Base-by-base conservation (phyloP, 2,797 vertebrate genomes). In the Paratrypauchen microcephalus region DNA sequence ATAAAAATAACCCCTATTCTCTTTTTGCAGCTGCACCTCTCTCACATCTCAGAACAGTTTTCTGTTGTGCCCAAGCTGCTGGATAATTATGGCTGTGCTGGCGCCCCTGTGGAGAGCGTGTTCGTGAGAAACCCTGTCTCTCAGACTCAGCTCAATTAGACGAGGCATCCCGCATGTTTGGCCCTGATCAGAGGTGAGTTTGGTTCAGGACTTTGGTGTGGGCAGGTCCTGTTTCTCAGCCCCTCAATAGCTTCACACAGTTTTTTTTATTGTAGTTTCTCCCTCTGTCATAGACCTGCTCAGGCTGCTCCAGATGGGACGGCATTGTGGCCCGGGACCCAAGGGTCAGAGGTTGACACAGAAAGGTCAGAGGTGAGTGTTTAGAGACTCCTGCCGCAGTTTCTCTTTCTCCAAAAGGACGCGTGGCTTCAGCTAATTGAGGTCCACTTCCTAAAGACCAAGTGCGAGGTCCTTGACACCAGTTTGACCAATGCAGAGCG, bases 371-470 rank as follows among this genome's bases (percentile, higher is more conserved):
- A 76, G 88, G 81, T 55, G 79, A 72, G 81, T 74, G 66, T 83
- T 90, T 88, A 87, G 86, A 82, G 83, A 87, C 86, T 90, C 76
- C 79, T 86, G 39, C 39, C 70, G 71, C 89, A 91, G 83, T 90
- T 88, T 85, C 75, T 83, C 85, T 83, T 87, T 86, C 83, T 87
- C 86, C 80, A 73, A 69, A 50, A 72, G 79, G 81, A 81, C 88
- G 8, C 81, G 90, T 91, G 90, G 86, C 90, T 90, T 58, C 87
- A 56, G 0, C 88, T 91, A 92, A 91, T 91, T 92, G 86, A 90
- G 73, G 74, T 69, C 82, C 76, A 86, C 83, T 80, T 86, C 79
- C 76, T 67, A 15, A 72, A 71, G 72, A 71, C 79, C 48, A 78
- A 86, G 84, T 85, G 82, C 69, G 69, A 88, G 72, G 83, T 75